phyloP scores from a whole-genome alignment of 2,888 invertebrate species.

The Polymixis lichenea region DNA sequence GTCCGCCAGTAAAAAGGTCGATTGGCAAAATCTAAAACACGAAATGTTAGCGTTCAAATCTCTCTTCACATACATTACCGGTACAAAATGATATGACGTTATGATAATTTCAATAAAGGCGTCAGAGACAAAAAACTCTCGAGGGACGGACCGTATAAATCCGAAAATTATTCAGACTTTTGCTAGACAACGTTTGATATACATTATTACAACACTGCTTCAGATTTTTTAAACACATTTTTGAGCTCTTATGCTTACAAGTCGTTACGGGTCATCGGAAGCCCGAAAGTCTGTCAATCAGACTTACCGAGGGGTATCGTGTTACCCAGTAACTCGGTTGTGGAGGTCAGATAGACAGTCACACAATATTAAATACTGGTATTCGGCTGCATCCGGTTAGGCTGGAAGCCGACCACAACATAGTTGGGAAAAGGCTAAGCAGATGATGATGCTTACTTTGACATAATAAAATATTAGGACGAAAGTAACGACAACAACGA shows the following conservation, averaged over 20 bases:
- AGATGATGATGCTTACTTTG: not conserved
- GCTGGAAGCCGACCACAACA: too few species aligned
- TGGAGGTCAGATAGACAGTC: too few species aligned
- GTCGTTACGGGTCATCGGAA: too few species aligned
- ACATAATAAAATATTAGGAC: conserved; percentile 1
- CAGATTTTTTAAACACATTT: conserved; percentile 17
- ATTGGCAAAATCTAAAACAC: conserved; percentile 36
- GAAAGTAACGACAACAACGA: not conserved
- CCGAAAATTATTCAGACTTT: conserved; percentile 47
- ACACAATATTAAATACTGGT: too few species aligned
- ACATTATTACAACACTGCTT: conserved; percentile 34
- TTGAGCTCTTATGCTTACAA: conserved; percentile 7
- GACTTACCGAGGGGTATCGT: too few species aligned
- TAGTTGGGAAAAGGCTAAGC: too few species aligned
- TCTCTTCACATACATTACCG: conserved; percentile 40
- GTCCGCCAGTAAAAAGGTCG: not conserved
- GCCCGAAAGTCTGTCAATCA: too few species aligned
- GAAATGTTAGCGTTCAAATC: conserved; percentile 11
- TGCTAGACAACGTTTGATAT: conserved; percentile 30
- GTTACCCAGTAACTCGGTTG: too few species aligned
- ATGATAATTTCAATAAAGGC: conserved; percentile 59
- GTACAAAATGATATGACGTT: conserved; percentile 40
- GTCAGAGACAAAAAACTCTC: conserved; percentile 35
- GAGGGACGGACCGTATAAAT: conserved; percentile 40
- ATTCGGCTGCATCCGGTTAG: too few species aligned